Conservation (phyloP, 2,113 vertebrate species). For the Melospiza georgiana region DNA sequence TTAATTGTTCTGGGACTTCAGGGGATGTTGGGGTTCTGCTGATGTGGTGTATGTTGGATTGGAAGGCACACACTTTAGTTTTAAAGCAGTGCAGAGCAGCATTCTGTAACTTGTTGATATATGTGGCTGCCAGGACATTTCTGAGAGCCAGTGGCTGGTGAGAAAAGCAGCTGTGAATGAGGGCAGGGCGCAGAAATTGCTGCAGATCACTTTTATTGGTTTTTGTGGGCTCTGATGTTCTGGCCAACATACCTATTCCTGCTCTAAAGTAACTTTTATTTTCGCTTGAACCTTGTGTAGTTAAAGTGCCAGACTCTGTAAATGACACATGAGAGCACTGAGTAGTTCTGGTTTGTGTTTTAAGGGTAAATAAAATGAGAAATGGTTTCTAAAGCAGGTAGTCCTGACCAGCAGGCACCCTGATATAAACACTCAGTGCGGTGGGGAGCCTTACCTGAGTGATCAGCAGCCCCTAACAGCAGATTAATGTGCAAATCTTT, state of each 20-base stretch:
- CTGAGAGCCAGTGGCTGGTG: neutral
- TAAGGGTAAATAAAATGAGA: neutral
- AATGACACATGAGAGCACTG: fast-evolving
- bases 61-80: neutral
- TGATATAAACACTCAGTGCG: no score
- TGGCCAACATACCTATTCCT: neutral
- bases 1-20: neutral
- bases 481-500: neutral
- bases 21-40: neutral
- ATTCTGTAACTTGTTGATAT: neutral
- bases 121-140: neutral
- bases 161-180: neutral
- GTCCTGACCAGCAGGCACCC: neutral
- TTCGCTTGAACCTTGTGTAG: neutral
- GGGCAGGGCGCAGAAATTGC: neutral
- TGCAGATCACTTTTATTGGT: fast-evolving
- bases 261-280: neutral
- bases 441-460: neutral
- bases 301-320: neutral
- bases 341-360: neutral
- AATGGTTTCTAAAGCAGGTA: neutral
- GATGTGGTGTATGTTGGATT: fast-evolving
- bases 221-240: neutral
- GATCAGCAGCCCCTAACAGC: neutral
- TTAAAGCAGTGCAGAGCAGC: neutral